Evolutionary conservation across 2,888 invertebrate species (phyloP).

Genomic region (Luperina nickerlii): DNA sequence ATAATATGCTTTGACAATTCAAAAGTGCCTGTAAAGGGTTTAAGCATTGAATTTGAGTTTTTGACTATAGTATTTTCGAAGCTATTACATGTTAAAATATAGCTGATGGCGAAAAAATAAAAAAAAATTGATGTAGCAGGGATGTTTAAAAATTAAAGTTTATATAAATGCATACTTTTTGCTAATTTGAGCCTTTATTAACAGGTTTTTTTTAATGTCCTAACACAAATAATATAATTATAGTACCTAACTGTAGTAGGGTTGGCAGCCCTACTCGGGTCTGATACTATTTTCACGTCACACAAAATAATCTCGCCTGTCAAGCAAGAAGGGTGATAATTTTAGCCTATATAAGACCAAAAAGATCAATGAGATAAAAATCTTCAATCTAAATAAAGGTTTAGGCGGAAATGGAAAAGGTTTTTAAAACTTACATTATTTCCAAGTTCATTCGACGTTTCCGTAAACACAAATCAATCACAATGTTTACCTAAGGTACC

Average conservation of each 20-base stretch:
- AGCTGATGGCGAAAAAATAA: not conserved
- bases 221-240: too few species aligned
- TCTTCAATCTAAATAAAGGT: not conserved
- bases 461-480: slow-evolving; percentile 15
- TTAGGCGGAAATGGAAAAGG: not conserved
- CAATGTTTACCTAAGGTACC: not conserved
- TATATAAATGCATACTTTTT: too few species aligned
- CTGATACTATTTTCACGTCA: not conserved
- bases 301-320: too few species aligned
- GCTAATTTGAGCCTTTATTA: too few species aligned
- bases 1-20: not conserved
- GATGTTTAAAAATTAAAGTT: too few species aligned
- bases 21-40: not conserved
- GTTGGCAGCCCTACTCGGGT: too few species aligned
- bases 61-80: not conserved
- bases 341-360: not conserved
- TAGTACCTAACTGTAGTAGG: too few species aligned
- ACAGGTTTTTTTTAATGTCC: too few species aligned
- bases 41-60: not conserved
- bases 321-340: too few species aligned
- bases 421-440: slow-evolving; percentile 18
- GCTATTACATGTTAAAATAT: not conserved
- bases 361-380: not conserved
- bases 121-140: too few species aligned
- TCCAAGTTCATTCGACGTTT: not conserved